Evolutionary conservation across 2,113 vertebrate species (phyloP).

Genomic region (Oryzias curvinotus): DNA sequence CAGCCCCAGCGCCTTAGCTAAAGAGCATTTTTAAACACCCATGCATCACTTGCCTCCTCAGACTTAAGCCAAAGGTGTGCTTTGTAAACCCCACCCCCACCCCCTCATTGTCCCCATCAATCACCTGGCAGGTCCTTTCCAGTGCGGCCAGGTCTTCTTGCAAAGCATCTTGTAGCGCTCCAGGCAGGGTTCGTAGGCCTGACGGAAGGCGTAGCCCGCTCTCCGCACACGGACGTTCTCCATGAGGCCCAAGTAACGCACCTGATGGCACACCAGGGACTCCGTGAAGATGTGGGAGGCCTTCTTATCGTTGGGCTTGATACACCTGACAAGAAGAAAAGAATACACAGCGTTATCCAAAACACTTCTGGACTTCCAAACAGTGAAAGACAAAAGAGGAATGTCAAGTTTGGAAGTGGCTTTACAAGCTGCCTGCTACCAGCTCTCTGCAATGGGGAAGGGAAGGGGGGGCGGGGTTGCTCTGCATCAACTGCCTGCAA

Average conservation of each 20-base stretch:
- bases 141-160: conserved; percentile 95
- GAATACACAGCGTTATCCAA: background rate
- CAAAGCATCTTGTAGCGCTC: conserved; percentile 99
- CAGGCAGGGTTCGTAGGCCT: conserved; percentile 90
- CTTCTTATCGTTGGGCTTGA: conserved; percentile 98
- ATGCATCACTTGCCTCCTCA: background rate
- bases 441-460: no score
- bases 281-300: conserved; percentile 89
- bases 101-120: background rate
- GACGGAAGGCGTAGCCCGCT: conserved; percentile 95
- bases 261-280: conserved; percentile 90
- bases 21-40: background rate
- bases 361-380: no score
- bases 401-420: no score
- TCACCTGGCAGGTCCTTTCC: conserved; percentile 92
- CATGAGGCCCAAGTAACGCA: conserved; percentile 92
- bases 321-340: conserved; percentile 79
- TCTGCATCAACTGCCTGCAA: no score
- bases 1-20: background rate
- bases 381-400: no score
- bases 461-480: no score
- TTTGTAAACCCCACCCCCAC: background rate
- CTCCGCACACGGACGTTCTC: conserved; percentile 94
- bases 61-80: no score
- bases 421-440: no score